Base-by-base conservation (phyloP, 1,140 invertebrate genomes). In the Charaxes varanes region DNA sequence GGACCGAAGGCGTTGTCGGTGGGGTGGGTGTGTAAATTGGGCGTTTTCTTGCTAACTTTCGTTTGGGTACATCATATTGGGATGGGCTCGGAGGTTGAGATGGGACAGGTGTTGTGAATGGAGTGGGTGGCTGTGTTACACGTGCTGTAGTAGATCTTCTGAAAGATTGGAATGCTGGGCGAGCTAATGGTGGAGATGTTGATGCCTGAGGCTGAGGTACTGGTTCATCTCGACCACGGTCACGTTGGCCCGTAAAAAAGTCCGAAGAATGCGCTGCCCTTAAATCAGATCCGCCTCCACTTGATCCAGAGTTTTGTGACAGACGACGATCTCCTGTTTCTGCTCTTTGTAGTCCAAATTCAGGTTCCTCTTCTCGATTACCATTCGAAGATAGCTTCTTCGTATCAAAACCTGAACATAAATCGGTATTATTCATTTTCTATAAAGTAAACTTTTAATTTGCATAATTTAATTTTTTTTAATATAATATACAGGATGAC, bases 281-380 rank as follows among this genome's bases (percentile, higher is more conserved):
- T n/a, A 90, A 79, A 40, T 88, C 85, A n/a, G 64, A 72, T 0
- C 56, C 51, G 4, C 57, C 63, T 4, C 45, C 54, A 26, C 86
- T 85, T 12, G 83, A 74, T 27, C 61, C 67, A 31, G 62, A 66
- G 30, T 82, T 77, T 30, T 87, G 80, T 0, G 86, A 70, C 0
- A 70, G 48, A 1, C 78, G 71, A 11, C 67, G 63, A 35, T 83
- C 80, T 16, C 91, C 91, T 38, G 90, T 90, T 70, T 93, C 92
- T 12, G 91, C 91, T 7, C 91, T 85, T 57, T 93, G 91, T 3
- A 94, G 85, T 55, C 90, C 87, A 69, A 92, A 93, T 21, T 91
- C 90, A 6, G 88, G 84, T 71, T 93, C 91, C 13, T 90, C 89
- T 62, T 93, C 92, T 35, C 83, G 88, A 46, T 88, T 87, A 32